phyloP scores from a whole-genome alignment of 2,797 vertebrate species.

The Poeciliopsis presidionis region DNA sequence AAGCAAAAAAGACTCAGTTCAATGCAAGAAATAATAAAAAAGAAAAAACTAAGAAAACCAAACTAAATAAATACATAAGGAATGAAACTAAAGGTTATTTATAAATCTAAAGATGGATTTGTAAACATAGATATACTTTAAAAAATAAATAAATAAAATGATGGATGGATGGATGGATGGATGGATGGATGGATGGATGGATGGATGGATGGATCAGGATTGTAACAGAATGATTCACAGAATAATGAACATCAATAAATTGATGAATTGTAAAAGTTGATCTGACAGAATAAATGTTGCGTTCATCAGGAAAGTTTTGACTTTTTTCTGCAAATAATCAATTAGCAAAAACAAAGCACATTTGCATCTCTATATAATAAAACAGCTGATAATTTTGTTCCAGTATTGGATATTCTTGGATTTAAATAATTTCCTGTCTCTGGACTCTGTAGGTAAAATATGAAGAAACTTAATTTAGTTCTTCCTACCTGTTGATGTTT shows the following conservation, averaged over 20 bases:
- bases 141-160: background rate
- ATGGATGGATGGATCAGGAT: background rate
- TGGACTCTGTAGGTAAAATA: background rate
- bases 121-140: background rate
- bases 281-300: background rate
- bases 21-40: background rate
- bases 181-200: too few relatives aligned
- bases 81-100: background rate
- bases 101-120: background rate
- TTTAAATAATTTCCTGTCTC: background rate
- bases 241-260: background rate
- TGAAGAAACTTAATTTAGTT: conserved; percentile 7
- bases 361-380: too few relatives aligned
- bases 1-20: background rate
- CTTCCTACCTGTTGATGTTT: conserved; percentile 64
- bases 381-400: background rate
- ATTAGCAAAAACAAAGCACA: background rate
- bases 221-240: background rate
- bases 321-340: background rate
- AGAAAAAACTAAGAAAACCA: background rate
- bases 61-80: background rate
- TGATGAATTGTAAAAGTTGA: background rate
- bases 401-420: background rate
- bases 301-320: background rate
- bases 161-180: too few relatives aligned